These are phyloP conservation scores for Telenomus remus DNA, from an alignment of 1,140 invertebrate genomes.

Conservation along the genomic window DNA sequence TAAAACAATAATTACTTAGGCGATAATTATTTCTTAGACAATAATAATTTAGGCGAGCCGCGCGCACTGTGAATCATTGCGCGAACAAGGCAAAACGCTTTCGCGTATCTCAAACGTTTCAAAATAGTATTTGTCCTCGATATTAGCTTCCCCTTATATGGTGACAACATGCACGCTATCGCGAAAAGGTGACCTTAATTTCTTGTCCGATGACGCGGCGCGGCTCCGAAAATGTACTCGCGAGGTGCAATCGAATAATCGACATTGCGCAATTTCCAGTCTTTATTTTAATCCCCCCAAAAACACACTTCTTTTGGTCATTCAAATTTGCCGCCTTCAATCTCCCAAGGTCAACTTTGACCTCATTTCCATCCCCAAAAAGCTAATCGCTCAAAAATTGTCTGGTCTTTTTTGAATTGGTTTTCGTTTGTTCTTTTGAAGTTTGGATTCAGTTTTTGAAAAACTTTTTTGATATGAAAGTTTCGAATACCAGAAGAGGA, in stretches of 20 bases:
- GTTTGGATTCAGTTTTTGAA: too few relatives aligned
- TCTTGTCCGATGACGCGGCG: conserved; percentile 49
- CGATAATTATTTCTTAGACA: too few relatives aligned
- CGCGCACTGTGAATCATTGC: conserved; percentile 54
- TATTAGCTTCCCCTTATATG: conserved; percentile 57
- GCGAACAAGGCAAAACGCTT: conserved; percentile 53
- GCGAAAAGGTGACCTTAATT: conserved; percentile 57
- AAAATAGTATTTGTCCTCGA: conserved; percentile 59
- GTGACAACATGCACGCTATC: conserved; percentile 33
- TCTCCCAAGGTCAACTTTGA: too few relatives aligned
- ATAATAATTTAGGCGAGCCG: conserved; percentile 31
- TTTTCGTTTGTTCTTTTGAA: too few relatives aligned
- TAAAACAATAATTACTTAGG: conserved; percentile 40
- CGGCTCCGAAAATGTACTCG: conserved; percentile 46
- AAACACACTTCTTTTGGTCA: background rate
- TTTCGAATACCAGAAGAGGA: conserved; percentile 21
- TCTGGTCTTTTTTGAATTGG: too few relatives aligned
- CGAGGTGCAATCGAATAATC: conserved; percentile 41
- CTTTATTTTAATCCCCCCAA: conserved; percentile 2
- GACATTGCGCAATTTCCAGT: conserved; percentile 29
- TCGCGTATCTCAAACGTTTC: conserved; percentile 51
- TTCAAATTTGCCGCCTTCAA: too few relatives aligned
- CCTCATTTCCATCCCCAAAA: too few relatives aligned
- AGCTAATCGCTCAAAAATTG: too few relatives aligned
- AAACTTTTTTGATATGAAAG: too few relatives aligned